These are phyloP conservation scores for Sminthurides aquaticus DNA, from an alignment of 2,888 invertebrate species.

Conservation along the genomic window DNA sequence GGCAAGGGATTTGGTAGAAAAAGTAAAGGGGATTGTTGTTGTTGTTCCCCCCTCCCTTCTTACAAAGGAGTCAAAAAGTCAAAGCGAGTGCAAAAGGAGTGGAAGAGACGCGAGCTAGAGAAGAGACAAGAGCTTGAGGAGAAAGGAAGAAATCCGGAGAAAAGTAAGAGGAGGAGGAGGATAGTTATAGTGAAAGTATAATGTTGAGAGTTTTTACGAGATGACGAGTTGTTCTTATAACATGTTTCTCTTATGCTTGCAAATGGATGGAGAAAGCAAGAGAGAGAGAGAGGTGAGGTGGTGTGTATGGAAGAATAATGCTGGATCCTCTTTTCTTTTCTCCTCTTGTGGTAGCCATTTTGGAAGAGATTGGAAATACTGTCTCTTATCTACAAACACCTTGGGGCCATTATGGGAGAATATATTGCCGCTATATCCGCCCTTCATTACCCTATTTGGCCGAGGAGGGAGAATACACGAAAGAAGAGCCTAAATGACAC, in stretches of 20 bases:
- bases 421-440: slow-evolving; percentile 43
- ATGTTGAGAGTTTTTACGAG: not conserved
- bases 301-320: not conserved
- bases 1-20: no score
- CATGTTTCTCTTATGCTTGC: not conserved
- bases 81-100: no score
- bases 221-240: not conserved
- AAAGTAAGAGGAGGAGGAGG: not conserved
- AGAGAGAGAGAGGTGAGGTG: not conserved
- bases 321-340: not conserved
- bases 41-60: no score
- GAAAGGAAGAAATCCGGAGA: not conserved
- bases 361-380: not conserved
- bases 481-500: not conserved
- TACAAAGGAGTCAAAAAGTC: no score
- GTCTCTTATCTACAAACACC: slow-evolving; percentile 37
- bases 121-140: not conserved
- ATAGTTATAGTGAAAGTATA: not conserved
- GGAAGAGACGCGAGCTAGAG: no score
- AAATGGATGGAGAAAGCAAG: not conserved
- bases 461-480: not conserved
- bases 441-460: slow-evolving; percentile 40
- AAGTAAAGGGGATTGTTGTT: no score
- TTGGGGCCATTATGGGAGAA: slow-evolving; percentile 42
- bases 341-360: not conserved